Conservation (phyloP, 2,113 vertebrate genomes). For the Tichodroma muraria region DNA sequence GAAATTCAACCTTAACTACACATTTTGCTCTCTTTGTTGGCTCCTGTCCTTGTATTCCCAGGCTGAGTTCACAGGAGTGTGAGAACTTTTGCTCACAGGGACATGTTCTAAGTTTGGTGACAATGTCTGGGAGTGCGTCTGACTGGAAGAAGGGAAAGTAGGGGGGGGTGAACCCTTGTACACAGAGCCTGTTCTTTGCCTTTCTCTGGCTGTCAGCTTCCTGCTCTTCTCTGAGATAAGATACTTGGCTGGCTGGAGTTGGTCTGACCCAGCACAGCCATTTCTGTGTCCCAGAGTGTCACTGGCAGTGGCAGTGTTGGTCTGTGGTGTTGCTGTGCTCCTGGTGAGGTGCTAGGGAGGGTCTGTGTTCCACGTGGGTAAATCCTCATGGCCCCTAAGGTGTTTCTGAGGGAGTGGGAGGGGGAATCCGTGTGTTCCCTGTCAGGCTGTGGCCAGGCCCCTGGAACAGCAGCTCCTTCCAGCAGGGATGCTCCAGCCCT, state of each 20-base stretch:
- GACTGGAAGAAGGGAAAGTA: neutral
- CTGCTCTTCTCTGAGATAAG: neutral
- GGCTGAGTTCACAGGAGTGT: neutral
- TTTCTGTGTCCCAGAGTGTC: neutral
- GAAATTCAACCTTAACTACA: neutral
- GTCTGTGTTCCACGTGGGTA: neutral
- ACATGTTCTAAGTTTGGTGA: neutral
- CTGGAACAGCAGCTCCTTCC: neutral
- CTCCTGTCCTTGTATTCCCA: neutral
- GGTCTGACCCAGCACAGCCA: neutral
- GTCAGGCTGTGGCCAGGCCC: neutral
- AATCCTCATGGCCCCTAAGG: accelerated
- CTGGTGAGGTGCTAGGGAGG: neutral
- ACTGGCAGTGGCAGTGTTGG: neutral
- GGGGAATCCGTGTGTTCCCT: neutral
- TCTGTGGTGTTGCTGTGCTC: neutral
- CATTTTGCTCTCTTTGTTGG: neutral
- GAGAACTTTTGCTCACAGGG: neutral
- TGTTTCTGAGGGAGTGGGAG: neutral
- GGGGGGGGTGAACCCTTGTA: neutral
- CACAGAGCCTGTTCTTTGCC: neutral
- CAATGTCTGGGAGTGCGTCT: neutral
- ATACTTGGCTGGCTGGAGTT: neutral
- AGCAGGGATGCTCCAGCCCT: neutral
- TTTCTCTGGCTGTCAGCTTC: neutral